Conservation (phyloP, 2,113 vertebrate genomes). For the Phainopepla nitens region DNA sequence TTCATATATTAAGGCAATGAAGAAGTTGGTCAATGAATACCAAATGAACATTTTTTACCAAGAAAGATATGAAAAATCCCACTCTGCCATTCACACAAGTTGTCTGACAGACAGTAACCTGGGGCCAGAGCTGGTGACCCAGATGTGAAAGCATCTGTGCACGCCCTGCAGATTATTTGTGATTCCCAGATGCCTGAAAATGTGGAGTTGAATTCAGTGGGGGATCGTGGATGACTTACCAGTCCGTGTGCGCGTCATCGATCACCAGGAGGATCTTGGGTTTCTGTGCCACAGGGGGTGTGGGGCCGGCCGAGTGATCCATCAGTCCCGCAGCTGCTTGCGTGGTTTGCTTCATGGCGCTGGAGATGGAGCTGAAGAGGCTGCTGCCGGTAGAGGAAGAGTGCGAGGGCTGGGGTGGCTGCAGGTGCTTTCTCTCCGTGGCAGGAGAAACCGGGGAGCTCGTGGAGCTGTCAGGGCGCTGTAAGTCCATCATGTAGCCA, state of each 20-base stretch:
- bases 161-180: fast-evolving
- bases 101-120: neutral
- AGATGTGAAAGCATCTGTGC: neutral
- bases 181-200: neutral
- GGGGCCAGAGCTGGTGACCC: neutral
- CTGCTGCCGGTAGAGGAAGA: constrained; percentile 70
- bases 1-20: neutral
- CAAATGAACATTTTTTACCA: neutral
- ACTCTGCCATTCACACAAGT: neutral
- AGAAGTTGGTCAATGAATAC: neutral
- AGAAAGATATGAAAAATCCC: neutral
- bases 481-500: constrained; percentile 95
- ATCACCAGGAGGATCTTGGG: constrained; percentile 90
- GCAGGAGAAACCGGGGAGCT: constrained; percentile 85
- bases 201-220: neutral
- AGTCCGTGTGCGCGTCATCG: constrained; percentile 90
- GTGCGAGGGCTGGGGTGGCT: constrained; percentile 64
- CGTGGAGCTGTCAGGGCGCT: constrained; percentile 81
- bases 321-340: constrained; percentile 74
- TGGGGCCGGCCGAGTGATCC: constrained; percentile 64
- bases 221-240: constrained; percentile 70
- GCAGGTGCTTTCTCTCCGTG: constrained; percentile 78
- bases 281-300: constrained; percentile 72
- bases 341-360: constrained; percentile 85
- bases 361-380: constrained; percentile 95